Evolutionary conservation across 1,140 invertebrate genomes (phyloP).

Genomic region (Rhagoletis pomonella): DNA sequence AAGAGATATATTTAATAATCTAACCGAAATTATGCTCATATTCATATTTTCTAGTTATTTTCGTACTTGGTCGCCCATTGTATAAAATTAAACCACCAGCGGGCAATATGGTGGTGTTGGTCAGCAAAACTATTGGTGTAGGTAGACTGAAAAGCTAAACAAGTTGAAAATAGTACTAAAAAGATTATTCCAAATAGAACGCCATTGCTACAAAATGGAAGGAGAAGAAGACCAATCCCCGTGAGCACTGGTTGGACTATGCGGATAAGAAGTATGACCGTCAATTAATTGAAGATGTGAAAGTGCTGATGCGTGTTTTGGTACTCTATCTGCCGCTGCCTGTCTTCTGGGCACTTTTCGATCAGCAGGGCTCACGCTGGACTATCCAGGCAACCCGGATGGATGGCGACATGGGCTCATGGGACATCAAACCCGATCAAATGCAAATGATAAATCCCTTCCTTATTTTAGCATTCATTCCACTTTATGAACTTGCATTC

Average conservation of each 20-base stretch:
- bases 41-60: slow-evolving; percentile 91
- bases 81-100: slow-evolving; percentile 88
- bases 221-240: slow-evolving; percentile 76
- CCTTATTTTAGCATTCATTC: slow-evolving; percentile 86
- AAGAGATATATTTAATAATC: slow-evolving; percentile 81
- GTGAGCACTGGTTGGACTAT: slow-evolving; percentile 88
- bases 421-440: slow-evolving; percentile 85
- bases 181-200: slow-evolving; percentile 78
- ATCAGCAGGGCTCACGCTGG: slow-evolving; percentile 94
- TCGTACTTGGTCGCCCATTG: slow-evolving; percentile 84
- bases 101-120: slow-evolving; percentile 88
- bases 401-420: slow-evolving; percentile 85
- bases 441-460: slow-evolving; percentile 88
- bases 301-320: slow-evolving; percentile 81
- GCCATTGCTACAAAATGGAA: slow-evolving; percentile 79
- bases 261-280: slow-evolving; percentile 83
- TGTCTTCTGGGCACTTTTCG: slow-evolving; percentile 89
- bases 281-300: slow-evolving; percentile 81
- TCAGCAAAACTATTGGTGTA: slow-evolving; percentile 88
- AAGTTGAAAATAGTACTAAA: no score
- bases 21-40: slow-evolving; percentile 74
- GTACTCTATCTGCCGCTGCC: slow-evolving; percentile 87
- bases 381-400: slow-evolving; percentile 94
- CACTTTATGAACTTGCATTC: slow-evolving; percentile 83
- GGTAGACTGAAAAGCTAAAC: slow-evolving; percentile 74